A percentile compares a stretch with the other conserved stretches of the same genome.
These are phyloP conservation scores for Cydia fagiglandana DNA, from an alignment of 1,140 invertebrate genomes.

Conservation along the genomic window DNA sequence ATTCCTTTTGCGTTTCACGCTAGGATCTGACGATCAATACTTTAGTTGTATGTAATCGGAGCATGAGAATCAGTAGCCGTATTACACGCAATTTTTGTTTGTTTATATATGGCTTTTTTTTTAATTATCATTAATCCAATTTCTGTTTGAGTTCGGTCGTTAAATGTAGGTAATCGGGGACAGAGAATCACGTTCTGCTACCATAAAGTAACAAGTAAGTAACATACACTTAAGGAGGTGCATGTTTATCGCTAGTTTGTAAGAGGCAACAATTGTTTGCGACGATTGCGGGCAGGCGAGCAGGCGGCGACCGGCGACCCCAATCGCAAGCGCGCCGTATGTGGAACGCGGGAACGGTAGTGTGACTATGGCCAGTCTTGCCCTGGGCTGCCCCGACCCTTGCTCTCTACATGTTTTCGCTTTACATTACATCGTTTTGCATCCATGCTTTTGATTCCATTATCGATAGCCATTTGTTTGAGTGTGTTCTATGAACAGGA, in stretches of 20 bases:
- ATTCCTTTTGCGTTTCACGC: background rate
- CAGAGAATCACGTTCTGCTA: background rate
- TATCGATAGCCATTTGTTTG: slow-evolving; percentile 28
- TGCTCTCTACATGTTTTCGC: slow-evolving; percentile 43
- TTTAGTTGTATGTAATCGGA: slow-evolving; percentile 5
- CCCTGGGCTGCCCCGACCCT: slow-evolving; percentile 47
- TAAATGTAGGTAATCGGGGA: slow-evolving; percentile 8
- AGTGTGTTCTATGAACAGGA: slow-evolving; percentile 15
- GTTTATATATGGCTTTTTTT: background rate
- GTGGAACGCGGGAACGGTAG: slow-evolving; percentile 66
- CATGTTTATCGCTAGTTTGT: slow-evolving; percentile 39
- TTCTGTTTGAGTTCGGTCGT: background rate
- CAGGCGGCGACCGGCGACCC: slow-evolving; percentile 45
- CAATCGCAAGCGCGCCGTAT: slow-evolving; percentile 48
- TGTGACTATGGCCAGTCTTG: slow-evolving; percentile 42
- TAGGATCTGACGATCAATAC: slow-evolving; percentile 14
- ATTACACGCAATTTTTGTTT: background rate
- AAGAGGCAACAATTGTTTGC: slow-evolving; percentile 34
- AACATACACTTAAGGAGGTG: slow-evolving; percentile 33
- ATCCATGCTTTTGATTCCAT: slow-evolving; percentile 29
- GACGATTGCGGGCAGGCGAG: slow-evolving; percentile 29
- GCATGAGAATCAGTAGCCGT: background rate
- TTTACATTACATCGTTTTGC: slow-evolving; percentile 34
- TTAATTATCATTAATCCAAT: background rate
- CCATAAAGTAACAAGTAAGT: slow-evolving; percentile 23